phyloP scores from a whole-genome alignment of 2,888 invertebrate genomes.

The Melieria picta region DNA sequence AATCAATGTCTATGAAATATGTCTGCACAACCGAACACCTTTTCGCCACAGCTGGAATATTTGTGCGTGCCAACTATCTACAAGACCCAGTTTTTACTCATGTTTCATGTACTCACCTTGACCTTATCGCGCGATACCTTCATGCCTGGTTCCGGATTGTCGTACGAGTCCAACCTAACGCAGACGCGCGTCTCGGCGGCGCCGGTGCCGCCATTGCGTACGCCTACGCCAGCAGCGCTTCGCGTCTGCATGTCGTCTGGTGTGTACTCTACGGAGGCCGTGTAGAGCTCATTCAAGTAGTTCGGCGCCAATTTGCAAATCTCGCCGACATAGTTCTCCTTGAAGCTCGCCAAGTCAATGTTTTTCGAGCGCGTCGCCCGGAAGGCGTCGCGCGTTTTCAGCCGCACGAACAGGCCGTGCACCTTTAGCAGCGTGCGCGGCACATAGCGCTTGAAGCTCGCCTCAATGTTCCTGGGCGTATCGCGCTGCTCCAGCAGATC shows the following conservation, averaged over 20 bases:
- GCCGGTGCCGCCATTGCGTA: slow-evolving; percentile 1
- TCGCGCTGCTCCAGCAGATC: slow-evolving; percentile 81
- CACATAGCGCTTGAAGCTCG: slow-evolving; percentile 84
- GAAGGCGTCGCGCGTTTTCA: slow-evolving; percentile 77
- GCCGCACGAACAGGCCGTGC: slow-evolving; percentile 80
- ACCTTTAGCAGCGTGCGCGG: slow-evolving; percentile 81
- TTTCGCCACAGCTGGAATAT: too few species aligned
- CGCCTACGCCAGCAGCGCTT: slow-evolving; percentile 18
- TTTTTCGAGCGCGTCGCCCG: slow-evolving; percentile 70
- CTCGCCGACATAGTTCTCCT: slow-evolving; percentile 83
- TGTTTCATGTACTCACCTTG: slow-evolving; percentile 67
- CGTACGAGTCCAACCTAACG: slow-evolving; percentile 55
- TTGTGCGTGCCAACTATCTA: too few species aligned
- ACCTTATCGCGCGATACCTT: slow-evolving; percentile 70
- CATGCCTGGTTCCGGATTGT: slow-evolving; percentile 70
- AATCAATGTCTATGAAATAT: too few species aligned
- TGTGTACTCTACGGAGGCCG: slow-evolving; percentile 67
- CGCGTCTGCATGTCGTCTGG: slow-evolving; percentile 69
- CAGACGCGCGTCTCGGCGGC: slow-evolving; percentile 45
- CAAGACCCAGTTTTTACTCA: too few species aligned
- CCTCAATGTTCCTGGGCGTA: slow-evolving; percentile 75
- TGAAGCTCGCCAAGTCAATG: slow-evolving; percentile 73
- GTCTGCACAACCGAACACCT: too few species aligned
- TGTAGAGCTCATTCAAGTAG: slow-evolving; percentile 76
- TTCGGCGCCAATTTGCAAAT: slow-evolving; percentile 83